Evolutionary conservation across 2,113 vertebrate genomes (phyloP), one percentile per base, ranked within the genome.

Genomic region (Notothenia rossii): DNA sequence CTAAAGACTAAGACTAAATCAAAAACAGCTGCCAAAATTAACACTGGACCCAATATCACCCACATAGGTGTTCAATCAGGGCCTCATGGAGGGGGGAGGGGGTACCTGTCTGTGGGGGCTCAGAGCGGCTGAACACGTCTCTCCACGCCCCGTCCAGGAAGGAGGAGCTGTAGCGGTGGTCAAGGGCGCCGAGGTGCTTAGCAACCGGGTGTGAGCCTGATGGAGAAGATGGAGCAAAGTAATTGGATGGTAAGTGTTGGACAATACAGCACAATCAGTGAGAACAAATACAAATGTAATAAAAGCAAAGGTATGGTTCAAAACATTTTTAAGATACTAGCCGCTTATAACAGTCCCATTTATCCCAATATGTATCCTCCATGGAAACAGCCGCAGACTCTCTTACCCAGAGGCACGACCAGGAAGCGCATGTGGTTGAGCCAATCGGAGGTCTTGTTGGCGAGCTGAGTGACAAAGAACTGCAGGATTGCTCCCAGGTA

Each of bases 401-500:
- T 40, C 93, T 94, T 76, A 98, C 97, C 97, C 2, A 98, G 93
- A 7, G 97, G 97, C 15, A 98, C 89, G 60, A 97, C 95, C 90
- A 98, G 95, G 87, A 98, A 97, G 74, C 96, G 95, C 93, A 98
- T 95, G 92, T 97, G 96, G 85, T 91, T 93, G 25, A 98, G 95
- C 97, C 97, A 98, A 72, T 98, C 97, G 0, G 97, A 96, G 1
- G 97, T 97, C 92, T 97, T 97, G 90, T 93, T 96, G 81, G 97
- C 97, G 63, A 98, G 89, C 54, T 97, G 96, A 64, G 95, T 96
- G 89, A 97, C 97, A 0, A 97, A 98, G 92, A 97, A 97, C 80
- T 97, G 96, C 85, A 98, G 93, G 82, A 98, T 95, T 88, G 96
- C 93, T 3, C 96, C 96, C 54, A 98, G 95, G 90, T 97, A 97